phyloP scores from a whole-genome alignment of 1,140 invertebrate species.

The Drosophila serrata region DNA sequence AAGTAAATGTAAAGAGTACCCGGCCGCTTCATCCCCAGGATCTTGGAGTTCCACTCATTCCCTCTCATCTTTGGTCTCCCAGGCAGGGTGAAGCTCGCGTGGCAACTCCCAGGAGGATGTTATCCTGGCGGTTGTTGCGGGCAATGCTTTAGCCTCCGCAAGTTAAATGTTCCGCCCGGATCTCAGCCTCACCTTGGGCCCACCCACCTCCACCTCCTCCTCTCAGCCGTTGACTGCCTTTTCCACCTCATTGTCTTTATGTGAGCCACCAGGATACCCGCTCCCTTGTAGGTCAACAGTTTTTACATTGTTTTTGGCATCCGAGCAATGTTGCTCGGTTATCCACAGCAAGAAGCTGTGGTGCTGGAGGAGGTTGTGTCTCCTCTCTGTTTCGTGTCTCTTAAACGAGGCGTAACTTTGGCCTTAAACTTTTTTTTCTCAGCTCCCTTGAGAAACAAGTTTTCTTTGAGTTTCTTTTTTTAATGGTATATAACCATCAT shows the following conservation, averaged over 20 bases:
- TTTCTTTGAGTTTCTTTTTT: conserved; percentile 41
- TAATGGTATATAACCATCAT: conserved; percentile 58
- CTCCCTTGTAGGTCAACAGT: conserved; percentile 69
- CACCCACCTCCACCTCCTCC: neutral
- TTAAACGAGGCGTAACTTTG: conserved; percentile 37
- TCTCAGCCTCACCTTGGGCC: conserved; percentile 23
- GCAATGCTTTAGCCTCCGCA: conserved; percentile 73
- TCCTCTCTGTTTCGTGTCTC: too few relatives aligned
- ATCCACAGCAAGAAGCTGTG: conserved; percentile 51
- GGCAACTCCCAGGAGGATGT: conserved; percentile 71
- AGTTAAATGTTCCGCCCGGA: conserved; percentile 54
- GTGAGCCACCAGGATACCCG: conserved; percentile 13
- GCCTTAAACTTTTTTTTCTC: conserved; percentile 33
- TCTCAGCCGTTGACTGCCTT: conserved; percentile 6
- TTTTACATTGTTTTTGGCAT: conserved; percentile 75
- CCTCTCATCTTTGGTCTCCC: neutral
- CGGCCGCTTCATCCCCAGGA: conserved; percentile 4
- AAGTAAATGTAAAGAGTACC: conserved; percentile 75
- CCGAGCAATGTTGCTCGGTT: conserved; percentile 62
- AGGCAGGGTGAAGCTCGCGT: conserved; percentile 45
- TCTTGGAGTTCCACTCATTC: conserved; percentile 5
- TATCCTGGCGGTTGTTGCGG: conserved; percentile 48
- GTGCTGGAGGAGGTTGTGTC: conserved; percentile 49
- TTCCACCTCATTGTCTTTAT: conserved; percentile 66
- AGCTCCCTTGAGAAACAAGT: conserved; percentile 41